These are phyloP conservation scores for Catocala fraxini DNA, from an alignment of 2,888 invertebrate species.

Conservation along the genomic window DNA sequence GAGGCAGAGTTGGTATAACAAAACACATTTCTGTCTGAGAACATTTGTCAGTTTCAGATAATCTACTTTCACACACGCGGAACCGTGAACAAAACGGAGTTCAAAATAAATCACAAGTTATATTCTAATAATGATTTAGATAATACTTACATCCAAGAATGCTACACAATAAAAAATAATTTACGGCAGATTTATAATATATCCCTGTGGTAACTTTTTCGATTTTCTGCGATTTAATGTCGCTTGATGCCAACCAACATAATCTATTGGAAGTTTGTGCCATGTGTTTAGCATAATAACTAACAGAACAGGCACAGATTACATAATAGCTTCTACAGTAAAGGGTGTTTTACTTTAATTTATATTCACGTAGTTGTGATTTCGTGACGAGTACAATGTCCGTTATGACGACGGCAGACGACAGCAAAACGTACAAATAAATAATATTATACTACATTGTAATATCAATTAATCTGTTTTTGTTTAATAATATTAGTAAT, in stretches of 20 bases:
- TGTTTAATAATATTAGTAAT: too few relatives aligned
- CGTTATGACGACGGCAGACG: too few relatives aligned
- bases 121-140: background rate
- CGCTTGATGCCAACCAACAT: background rate
- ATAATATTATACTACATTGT: too few relatives aligned
- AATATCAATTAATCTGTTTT: too few relatives aligned
- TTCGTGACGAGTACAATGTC: too few relatives aligned
- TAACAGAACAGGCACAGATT: too few relatives aligned
- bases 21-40: slow-evolving; percentile 1
- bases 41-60: slow-evolving; percentile 3
- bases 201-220: background rate
- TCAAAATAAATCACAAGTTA: slow-evolving; percentile 8
- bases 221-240: background rate
- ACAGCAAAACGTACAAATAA: too few relatives aligned
- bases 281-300: too few relatives aligned
- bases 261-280: background rate
- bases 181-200: slow-evolving; percentile 7
- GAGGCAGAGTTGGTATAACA: slow-evolving; percentile 3
- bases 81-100: background rate
- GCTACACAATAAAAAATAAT: slow-evolving; percentile 2
- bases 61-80: background rate
- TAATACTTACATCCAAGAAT: background rate
- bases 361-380: too few relatives aligned
- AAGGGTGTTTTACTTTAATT: too few relatives aligned
- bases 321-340: too few relatives aligned